These are phyloP conservation scores for Pseudobourletiella spinata DNA, from an alignment of 1,140 invertebrate species.

Conservation along the genomic window DNA sequence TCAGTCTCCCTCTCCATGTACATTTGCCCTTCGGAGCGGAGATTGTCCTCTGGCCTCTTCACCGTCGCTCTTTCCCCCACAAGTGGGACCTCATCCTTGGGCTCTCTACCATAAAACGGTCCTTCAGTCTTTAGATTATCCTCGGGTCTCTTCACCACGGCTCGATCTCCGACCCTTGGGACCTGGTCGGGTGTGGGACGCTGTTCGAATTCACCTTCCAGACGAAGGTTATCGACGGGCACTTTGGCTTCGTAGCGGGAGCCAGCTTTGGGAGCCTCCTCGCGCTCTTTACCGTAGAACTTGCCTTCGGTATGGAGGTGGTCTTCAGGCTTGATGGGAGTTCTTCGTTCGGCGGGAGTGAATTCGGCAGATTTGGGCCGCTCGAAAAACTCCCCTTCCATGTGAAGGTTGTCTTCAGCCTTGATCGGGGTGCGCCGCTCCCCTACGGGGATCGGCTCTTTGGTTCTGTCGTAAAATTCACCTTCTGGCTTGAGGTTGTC, in stretches of 20 bases:
- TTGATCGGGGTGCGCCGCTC: constrained; percentile 45
- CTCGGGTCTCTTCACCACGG: constrained; percentile 42
- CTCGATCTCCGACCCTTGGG: neutral
- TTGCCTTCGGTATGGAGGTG: constrained; percentile 33
- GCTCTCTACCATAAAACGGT: constrained; percentile 29
- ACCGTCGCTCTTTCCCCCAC: constrained; percentile 50
- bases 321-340: constrained; percentile 48
- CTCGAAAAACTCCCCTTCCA: constrained; percentile 24
- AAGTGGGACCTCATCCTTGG: neutral
- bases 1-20: constrained; percentile 32
- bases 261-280: constrained; percentile 40
- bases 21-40: constrained; percentile 9
- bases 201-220: constrained; percentile 42
- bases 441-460: constrained; percentile 44
- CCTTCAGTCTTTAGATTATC: constrained; percentile 45
- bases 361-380: neutral
- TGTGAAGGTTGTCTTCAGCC: neutral
- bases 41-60: neutral
- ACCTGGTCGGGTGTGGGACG: neutral
- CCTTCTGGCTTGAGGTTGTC: constrained; percentile 48
- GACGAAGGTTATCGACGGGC: constrained; percentile 46
- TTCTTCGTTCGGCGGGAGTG: constrained; percentile 43
- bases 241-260: neutral
- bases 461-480: constrained; percentile 40
- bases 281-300: constrained; percentile 29